Conservation (phyloP, 2,797 vertebrate genomes). For the Acipenser transmontanus region DNA sequence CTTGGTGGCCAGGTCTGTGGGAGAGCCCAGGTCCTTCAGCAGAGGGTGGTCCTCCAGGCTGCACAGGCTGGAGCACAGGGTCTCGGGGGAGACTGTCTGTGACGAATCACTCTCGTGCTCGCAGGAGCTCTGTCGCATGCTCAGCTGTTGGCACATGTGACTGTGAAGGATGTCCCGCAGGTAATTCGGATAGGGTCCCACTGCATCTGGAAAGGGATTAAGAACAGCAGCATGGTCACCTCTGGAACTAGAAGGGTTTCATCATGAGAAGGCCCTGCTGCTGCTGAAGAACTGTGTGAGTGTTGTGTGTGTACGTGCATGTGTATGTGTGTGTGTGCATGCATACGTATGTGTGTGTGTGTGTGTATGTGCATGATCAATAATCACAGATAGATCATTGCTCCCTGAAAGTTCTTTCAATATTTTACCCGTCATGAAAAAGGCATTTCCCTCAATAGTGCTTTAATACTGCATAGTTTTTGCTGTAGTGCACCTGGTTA, state of each 20-base stretch:
- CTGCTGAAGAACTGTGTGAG: conserved; percentile 36
- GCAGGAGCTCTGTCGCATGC: conserved; percentile 57
- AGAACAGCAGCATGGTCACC: conserved; percentile 25
- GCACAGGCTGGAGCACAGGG: conserved; percentile 89
- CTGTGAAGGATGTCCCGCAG: conserved; percentile 83
- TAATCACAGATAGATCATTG: background rate
- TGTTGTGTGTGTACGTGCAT: background rate
- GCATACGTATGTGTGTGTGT: conserved; percentile 17
- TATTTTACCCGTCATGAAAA: too few relatives aligned
- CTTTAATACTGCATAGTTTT: too few relatives aligned
- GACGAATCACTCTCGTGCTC: conserved; percentile 76
- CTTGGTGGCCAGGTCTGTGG: conserved; percentile 79
- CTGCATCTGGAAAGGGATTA: conserved; percentile 49
- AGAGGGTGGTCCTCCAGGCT: conserved; percentile 85
- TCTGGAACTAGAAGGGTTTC: too few relatives aligned
- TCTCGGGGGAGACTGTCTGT: conserved; percentile 81
- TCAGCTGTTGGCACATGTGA: conserved; percentile 75
- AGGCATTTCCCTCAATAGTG: too few relatives aligned
- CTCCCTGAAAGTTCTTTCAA: too few relatives aligned
- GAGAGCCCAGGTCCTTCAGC: conserved; percentile 67
- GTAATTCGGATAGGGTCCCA: conserved; percentile 60
- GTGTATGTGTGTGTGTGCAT: conserved; percentile 16
- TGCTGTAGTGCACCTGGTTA: too few relatives aligned
- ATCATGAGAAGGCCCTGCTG: too few relatives aligned
- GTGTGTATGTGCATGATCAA: background rate